Evolutionary conservation across 2,797 vertebrate species (phyloP).

Genomic region (Dallia pectoralis): DNA sequence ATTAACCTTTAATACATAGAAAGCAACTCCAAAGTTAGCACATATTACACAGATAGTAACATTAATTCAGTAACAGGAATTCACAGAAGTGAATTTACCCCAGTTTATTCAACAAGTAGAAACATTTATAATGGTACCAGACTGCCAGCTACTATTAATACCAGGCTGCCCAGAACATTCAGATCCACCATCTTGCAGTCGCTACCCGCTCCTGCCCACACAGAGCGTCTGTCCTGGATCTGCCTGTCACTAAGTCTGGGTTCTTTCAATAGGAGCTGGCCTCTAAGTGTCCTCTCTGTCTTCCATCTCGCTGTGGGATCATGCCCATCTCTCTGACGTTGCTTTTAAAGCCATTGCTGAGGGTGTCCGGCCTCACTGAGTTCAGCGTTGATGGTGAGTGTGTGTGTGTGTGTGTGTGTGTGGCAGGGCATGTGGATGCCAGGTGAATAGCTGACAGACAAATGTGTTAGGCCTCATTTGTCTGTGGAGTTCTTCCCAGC

Average conservation of each 20-base stretch:
- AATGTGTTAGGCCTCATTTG: not conserved
- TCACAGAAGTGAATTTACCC: no score
- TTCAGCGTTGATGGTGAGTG: constrained; percentile 73
- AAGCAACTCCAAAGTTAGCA: no score
- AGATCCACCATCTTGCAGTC: no score
- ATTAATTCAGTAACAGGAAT: no score
- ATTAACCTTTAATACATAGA: no score
- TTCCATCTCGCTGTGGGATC: constrained; percentile 72
- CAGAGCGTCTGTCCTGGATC: not conserved
- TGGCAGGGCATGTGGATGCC: not conserved
- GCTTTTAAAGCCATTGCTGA: constrained; percentile 73
- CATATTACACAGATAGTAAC: no score
- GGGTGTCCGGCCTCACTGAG: constrained; percentile 65
- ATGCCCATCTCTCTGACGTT: constrained; percentile 74
- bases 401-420: not conserved
- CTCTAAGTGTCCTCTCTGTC: constrained; percentile 71
- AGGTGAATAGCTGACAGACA: not conserved
- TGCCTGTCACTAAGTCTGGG: not conserved
- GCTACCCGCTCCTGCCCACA: no score
- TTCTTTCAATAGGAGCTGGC: constrained; percentile 68
- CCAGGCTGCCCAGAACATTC: no score
- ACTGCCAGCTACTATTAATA: no score
- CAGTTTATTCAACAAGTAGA: no score
- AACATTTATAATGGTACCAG: no score
- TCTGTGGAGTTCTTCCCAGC: not conserved